Evolutionary conservation across 2,113 vertebrate genomes (phyloP).

Genomic region (Zeus faber): DNA sequence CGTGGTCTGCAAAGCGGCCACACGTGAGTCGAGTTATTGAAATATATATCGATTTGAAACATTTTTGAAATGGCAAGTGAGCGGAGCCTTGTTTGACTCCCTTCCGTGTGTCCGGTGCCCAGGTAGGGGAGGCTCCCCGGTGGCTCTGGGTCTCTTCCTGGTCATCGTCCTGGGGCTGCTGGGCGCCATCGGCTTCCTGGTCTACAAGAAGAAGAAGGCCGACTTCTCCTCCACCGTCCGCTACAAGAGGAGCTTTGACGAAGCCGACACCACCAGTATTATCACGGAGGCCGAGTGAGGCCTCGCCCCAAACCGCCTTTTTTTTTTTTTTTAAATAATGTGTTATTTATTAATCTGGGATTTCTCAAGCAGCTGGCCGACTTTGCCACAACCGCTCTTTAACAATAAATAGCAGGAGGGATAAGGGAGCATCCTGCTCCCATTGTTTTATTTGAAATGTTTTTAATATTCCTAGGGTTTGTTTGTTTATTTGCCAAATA

Average conservation of each 20-base stretch:
- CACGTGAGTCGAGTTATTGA: slow-evolving; percentile 66
- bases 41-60: too few relatives aligned
- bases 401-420: too few relatives aligned
- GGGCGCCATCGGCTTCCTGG: slow-evolving; percentile 59
- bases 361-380: too few relatives aligned
- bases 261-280: slow-evolving; percentile 80
- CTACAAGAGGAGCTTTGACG: slow-evolving; percentile 84
- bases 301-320: too few relatives aligned
- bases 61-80: neutral
- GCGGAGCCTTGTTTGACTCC: neutral
- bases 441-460: too few relatives aligned
- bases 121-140: slow-evolving; percentile 74
- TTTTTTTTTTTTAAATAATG: too few relatives aligned
- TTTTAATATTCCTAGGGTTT: too few relatives aligned
- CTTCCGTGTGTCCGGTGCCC: slow-evolving; percentile 7
- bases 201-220: slow-evolving; percentile 78
- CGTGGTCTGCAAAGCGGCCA: slow-evolving; percentile 85
- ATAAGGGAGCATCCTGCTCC: too few relatives aligned
- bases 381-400: too few relatives aligned
- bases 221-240: slow-evolving; percentile 76
- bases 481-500: too few relatives aligned
- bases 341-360: too few relatives aligned
- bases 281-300: slow-evolving; percentile 58
- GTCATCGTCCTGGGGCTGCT: slow-evolving; percentile 67
- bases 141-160: slow-evolving; percentile 76